Evolutionary conservation across 2,888 invertebrate genomes (phyloP).

Genomic region (Polyploca ridens): DNA sequence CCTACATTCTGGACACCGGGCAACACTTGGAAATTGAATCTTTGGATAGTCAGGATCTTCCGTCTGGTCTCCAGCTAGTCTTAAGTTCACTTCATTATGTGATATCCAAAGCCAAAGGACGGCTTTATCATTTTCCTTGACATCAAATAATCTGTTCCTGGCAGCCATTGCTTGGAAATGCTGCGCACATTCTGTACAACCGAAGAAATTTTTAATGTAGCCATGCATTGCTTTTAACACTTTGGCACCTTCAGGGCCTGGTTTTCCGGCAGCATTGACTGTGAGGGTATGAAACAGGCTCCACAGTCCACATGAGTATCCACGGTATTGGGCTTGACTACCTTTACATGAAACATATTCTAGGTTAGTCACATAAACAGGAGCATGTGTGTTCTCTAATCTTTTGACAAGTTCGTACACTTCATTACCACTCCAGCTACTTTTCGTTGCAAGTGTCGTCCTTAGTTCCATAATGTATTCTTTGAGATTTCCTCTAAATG

Average conservation of each 20-base stretch:
- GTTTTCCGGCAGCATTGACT: slow-evolving; percentile 87
- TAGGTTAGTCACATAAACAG: slow-evolving; percentile 80
- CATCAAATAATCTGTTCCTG: slow-evolving; percentile 87
- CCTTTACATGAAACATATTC: slow-evolving; percentile 93
- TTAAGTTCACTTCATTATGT: slow-evolving; percentile 96
- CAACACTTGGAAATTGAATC: slow-evolving; percentile 91
- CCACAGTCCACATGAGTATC: slow-evolving; percentile 98
- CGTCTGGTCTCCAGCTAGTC: slow-evolving; percentile 92
- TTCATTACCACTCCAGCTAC: slow-evolving; percentile 84
- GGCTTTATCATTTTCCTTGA: slow-evolving; percentile 88
- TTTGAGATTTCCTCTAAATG: slow-evolving; percentile 88
- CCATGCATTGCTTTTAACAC: slow-evolving; percentile 93
- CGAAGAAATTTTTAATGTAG: slow-evolving; percentile 96
- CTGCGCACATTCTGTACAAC: slow-evolving; percentile 94
- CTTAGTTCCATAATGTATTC: slow-evolving; percentile 86
- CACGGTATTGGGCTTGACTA: slow-evolving; percentile 89
- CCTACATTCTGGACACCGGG: slow-evolving; percentile 88
- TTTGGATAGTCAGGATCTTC: slow-evolving; percentile 97
- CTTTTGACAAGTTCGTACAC: slow-evolving; percentile 83
- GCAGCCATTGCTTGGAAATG: slow-evolving; percentile 96
- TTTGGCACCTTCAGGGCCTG: slow-evolving; percentile 85
- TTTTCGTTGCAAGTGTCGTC: slow-evolving; percentile 77
- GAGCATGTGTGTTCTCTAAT: slow-evolving; percentile 81
- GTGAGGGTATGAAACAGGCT: slow-evolving; percentile 96
- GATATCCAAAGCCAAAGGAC: slow-evolving; percentile 97